These are phyloP conservation scores for Gymnothorax javanicus DNA, from an alignment of 2,797 vertebrate genomes.

Conservation along the genomic window DNA sequence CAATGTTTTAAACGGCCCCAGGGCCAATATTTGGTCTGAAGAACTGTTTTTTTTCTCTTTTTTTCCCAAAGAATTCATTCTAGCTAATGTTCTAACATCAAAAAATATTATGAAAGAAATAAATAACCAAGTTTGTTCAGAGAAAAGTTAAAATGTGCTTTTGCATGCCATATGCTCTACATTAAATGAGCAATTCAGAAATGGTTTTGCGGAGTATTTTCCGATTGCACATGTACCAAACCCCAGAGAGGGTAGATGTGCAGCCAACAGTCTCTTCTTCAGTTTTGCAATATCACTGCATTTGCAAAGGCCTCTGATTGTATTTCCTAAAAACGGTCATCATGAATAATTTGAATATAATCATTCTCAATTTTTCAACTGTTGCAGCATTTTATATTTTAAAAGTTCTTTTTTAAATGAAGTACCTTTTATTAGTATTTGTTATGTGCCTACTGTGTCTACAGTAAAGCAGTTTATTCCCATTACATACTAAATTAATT, in stretches of 20 bases:
- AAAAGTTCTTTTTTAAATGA: not conserved
- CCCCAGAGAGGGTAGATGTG: not conserved
- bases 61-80: not conserved
- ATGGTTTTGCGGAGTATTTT: not conserved
- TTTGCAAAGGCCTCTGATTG: not conserved
- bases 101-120: not conserved
- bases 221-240: not conserved
- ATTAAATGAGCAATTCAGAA: not conserved
- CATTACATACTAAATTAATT: not conserved
- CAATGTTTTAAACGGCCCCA: not conserved
- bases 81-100: not conserved
- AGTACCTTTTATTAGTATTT: not conserved
- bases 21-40: not conserved
- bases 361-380: not conserved
- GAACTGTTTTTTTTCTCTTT: not conserved
- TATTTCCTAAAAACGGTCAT: not conserved
- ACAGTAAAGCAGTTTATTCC: not conserved
- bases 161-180: not conserved
- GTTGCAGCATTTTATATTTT: not conserved
- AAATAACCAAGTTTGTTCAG: not conserved
- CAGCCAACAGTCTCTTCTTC: not conserved
- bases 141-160: not conserved
- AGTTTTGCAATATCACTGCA: not conserved
- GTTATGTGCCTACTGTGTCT: not conserved
- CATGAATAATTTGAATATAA: not conserved